phyloP scores from a whole-genome alignment of 2,797 vertebrate species.

The Aphelocoma californica region DNA sequence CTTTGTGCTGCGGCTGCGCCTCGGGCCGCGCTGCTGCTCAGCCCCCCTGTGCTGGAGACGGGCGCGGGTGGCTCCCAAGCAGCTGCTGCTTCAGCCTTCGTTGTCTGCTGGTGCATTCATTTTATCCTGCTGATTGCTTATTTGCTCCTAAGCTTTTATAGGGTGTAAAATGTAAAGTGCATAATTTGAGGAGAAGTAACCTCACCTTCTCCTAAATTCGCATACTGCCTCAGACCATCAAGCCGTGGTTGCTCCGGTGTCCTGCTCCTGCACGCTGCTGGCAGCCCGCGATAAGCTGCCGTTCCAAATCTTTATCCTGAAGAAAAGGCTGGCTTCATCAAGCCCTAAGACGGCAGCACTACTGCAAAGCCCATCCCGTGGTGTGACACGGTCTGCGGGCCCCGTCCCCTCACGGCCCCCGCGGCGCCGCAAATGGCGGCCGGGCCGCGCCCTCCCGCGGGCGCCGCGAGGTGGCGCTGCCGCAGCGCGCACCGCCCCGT shows the following conservation, averaged over 20 bases:
- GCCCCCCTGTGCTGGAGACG: neutral
- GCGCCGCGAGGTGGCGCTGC: neutral
- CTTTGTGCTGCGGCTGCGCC: neutral
- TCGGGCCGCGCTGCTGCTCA: rapidly evolving
- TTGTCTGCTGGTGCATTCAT: neutral
- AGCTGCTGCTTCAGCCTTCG: neutral
- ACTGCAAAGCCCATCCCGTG: neutral
- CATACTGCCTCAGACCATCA: neutral
- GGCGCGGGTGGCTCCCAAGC: neutral
- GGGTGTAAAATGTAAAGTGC: neutral
- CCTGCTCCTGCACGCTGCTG: neutral
- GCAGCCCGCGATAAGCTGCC: neutral
- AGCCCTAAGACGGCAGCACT: neutral
- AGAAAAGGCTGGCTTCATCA: no score
- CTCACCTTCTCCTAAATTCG: neutral
- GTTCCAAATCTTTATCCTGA: neutral
- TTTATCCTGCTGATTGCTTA: neutral
- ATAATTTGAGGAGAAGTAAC: neutral
- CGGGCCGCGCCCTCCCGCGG: neutral
- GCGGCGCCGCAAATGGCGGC: neutral
- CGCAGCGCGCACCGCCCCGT: neutral
- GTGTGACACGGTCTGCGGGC: neutral
- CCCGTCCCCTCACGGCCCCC: neutral
- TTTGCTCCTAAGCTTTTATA: neutral
- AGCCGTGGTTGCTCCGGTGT: neutral